Percentiles rank a stretch among this genome's conserved stretches.
These are phyloP conservation scores for Agapornis canus DNA, from an alignment of 2,797 vertebrate genomes.

Conservation along the genomic window DNA sequence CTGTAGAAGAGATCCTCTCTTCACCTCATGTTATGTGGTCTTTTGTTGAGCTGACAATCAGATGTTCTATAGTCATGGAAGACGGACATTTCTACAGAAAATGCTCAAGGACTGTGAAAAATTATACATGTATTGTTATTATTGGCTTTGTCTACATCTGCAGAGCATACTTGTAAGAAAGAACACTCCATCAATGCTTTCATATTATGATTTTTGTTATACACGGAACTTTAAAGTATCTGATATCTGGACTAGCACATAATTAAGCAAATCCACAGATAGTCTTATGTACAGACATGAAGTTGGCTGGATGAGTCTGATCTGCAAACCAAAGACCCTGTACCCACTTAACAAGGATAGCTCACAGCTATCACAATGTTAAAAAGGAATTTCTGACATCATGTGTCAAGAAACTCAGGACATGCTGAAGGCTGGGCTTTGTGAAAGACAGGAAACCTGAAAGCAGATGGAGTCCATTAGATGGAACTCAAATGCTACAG, in stretches of 20 bases:
- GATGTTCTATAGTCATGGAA: not conserved
- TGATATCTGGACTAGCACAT: not conserved
- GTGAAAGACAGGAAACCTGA: not conserved
- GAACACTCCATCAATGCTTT: not conserved
- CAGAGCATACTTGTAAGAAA: not conserved
- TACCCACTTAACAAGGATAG: not conserved
- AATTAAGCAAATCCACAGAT: not conserved
- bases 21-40: not conserved
- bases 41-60: not conserved
- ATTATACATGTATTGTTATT: not conserved
- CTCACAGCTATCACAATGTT: not conserved
- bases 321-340: not conserved
- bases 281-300: not conserved
- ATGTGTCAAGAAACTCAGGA: not conserved
- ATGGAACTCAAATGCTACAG: not conserved
- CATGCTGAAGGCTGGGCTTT: not conserved
- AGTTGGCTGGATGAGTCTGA: not conserved
- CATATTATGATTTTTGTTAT: not conserved
- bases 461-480: conserved; percentile 1
- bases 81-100: not conserved
- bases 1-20: not conserved
- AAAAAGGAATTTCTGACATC: not conserved
- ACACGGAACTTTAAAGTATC: not conserved
- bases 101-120: not conserved
- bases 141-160: not conserved